Evolutionary conservation across 1,140 invertebrate genomes (phyloP).

Genomic region (Drosophila santomea): DNA sequence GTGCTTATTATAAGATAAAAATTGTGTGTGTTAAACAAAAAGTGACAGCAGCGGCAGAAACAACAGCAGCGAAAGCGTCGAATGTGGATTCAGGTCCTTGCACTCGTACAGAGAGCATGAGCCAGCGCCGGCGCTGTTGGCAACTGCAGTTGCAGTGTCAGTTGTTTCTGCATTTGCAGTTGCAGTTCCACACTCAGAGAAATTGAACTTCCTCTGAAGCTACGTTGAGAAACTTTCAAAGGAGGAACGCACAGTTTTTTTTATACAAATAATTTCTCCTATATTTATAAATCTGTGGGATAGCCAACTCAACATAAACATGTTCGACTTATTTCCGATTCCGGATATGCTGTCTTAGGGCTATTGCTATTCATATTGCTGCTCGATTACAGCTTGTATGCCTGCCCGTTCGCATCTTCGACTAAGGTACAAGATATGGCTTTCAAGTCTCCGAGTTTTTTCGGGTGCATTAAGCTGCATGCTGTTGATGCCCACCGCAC

Average conservation of each 20-base stretch:
- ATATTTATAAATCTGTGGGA: too few relatives aligned
- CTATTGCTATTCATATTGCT: too few relatives aligned
- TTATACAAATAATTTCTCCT: too few relatives aligned
- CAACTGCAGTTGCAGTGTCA: conserved; percentile 40
- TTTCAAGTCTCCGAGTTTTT: conserved; percentile 1
- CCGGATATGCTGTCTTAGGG: too few relatives aligned
- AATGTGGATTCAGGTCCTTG: conserved; percentile 35
- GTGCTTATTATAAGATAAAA: conserved; percentile 84
- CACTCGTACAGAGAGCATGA: conserved; percentile 12
- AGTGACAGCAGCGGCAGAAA: conserved; percentile 35
- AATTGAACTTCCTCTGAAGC: not conserved
- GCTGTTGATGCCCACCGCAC: conserved; percentile 18
- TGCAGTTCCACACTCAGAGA: conserved; percentile 12
- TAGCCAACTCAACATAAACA: too few relatives aligned
- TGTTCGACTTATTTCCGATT: too few relatives aligned
- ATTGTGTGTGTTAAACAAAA: conserved; percentile 74
- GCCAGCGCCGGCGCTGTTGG: conserved; percentile 33
- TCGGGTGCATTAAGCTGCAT: conserved; percentile 24
- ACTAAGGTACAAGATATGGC: too few relatives aligned
- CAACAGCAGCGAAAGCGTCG: conserved; percentile 20
- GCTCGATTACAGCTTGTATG: too few relatives aligned
- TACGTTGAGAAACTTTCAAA: too few relatives aligned
- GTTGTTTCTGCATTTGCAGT: conserved; percentile 36
- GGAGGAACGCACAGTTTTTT: too few relatives aligned
- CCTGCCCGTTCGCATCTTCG: too few relatives aligned